Percentiles rank a stretch among this genome's conserved stretches.
These are phyloP conservation scores for Oxyteleia sp. DNA, from an alignment of 2,888 invertebrate genomes.

Conservation along the genomic window DNA sequence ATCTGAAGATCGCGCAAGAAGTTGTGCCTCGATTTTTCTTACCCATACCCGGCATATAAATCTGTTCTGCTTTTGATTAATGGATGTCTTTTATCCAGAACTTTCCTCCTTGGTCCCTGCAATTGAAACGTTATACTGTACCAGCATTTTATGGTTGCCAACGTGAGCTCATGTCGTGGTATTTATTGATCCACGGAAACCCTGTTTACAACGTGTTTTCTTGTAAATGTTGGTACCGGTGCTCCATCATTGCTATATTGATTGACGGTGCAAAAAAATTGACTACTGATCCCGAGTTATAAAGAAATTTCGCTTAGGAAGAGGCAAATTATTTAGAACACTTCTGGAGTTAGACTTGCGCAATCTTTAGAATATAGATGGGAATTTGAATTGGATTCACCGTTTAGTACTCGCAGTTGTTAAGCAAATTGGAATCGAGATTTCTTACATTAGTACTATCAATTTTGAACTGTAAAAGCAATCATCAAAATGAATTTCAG, in stretches of 20 bases:
- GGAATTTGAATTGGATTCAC: too few relatives aligned
- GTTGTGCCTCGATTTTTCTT: constrained; percentile 9
- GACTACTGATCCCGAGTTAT: constrained; percentile 7
- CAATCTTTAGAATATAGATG: too few relatives aligned
- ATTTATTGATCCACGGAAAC: constrained; percentile 53
- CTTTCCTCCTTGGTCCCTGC: constrained; percentile 10
- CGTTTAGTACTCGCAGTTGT: too few relatives aligned
- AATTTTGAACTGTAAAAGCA: too few relatives aligned
- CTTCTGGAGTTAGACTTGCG: too few relatives aligned
- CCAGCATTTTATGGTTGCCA: constrained; percentile 29
- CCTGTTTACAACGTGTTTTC: constrained; percentile 45
- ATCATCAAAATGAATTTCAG: too few relatives aligned
- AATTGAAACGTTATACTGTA: constrained; percentile 32
- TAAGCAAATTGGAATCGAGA: too few relatives aligned
- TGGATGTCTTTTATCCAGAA: constrained; percentile 27
- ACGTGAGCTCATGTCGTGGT: constrained; percentile 31
- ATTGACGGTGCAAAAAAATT: constrained; percentile 21
- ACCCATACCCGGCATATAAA: constrained; percentile 16
- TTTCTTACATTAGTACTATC: too few relatives aligned
- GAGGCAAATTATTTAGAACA: too few relatives aligned
- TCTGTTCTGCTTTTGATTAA: constrained; percentile 39
- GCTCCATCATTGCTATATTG: constrained; percentile 32
- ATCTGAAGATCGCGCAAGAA: constrained; percentile 23
- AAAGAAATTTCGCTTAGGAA: constrained; percentile 27
- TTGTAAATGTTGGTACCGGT: constrained; percentile 21